Base-by-base conservation (phyloP, 1,140 invertebrate species). In the Drosophila ficusphila region DNA sequence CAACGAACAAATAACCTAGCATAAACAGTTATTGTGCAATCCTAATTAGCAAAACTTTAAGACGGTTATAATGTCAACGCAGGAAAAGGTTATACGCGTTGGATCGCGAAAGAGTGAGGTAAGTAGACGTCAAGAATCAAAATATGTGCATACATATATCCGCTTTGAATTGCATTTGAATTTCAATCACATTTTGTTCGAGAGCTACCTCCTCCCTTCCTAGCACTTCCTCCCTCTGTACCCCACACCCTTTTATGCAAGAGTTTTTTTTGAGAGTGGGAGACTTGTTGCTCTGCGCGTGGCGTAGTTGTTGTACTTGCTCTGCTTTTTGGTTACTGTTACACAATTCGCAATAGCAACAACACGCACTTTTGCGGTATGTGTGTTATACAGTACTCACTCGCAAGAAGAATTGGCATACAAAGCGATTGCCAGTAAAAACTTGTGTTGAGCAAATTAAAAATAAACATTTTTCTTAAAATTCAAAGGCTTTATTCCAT, bases 101-200 rank as follows among this genome's bases (percentile, higher is more conserved):
- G 94, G 94, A 6, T 95, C 94, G 41, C 92, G 94, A 52, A 95
- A 95, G 92, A 95, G 94, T 82, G 94, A 95, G 92, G 94, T 94
- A 92, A 57, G 47, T 62, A 3, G 23, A 18, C 29, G 33, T 18
- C 33, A 11, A 69, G 31, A 64, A 68, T 64, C 31, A 60, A 64
- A 61, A 70, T 68, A 56, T 75, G 47, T 72, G 56, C 60, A 54
- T 60, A 67, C 67, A 71, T 60, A 67, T 64, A 71, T 82, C 68
- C 64, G 58, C 68, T 65, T 77, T 61, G 33, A 33, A 71, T 70
- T 77, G 44, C 57, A 78, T 82, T 82, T 83, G 61, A 89, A 88
- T 83, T 88, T 89, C 82, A 82, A 88, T 70, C 62, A 75, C 52
- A 70, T 70, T 67, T 67, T 18, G 31, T 38, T 42, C 47, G 16